Evolutionary conservation across 2,797 vertebrate genomes (phyloP).

Genomic region (Gallirallus australis): DNA sequence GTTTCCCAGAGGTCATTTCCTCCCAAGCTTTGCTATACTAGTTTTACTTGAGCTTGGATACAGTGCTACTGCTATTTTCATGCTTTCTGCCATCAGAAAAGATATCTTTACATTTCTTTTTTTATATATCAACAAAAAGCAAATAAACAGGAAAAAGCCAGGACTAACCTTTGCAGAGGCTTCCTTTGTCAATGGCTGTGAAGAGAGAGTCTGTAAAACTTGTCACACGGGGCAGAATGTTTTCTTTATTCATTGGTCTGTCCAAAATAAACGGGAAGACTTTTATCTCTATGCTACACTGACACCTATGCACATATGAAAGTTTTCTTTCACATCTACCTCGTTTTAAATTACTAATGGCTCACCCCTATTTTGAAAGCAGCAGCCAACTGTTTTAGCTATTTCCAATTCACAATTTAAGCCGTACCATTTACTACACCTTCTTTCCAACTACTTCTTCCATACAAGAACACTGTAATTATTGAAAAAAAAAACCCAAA

Average conservation of each 20-base stretch:
- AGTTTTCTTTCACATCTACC: not conserved
- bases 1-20: not conserved
- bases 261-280: constrained; percentile 5
- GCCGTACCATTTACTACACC: not conserved
- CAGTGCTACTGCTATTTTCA: not conserved
- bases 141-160: not conserved
- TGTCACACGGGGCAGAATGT: constrained; percentile 76
- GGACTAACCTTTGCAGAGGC: constrained; percentile 85
- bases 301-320: not conserved
- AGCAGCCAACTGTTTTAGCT: not conserved
- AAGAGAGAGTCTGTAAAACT: constrained; percentile 84
- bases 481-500: not conserved
- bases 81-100: not conserved
- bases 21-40: not conserved
- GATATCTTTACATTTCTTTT: not conserved
- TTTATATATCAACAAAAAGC: not conserved
- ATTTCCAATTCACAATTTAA: not conserved
- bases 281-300: not conserved
- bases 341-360: not conserved
- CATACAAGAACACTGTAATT: not conserved
- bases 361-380: not conserved
- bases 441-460: not conserved
- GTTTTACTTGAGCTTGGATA: not conserved
- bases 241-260: constrained; percentile 86
- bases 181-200: constrained; percentile 78